Conservation (phyloP, 2,888 invertebrate species). For the Drosophila mayaguana region DNA sequence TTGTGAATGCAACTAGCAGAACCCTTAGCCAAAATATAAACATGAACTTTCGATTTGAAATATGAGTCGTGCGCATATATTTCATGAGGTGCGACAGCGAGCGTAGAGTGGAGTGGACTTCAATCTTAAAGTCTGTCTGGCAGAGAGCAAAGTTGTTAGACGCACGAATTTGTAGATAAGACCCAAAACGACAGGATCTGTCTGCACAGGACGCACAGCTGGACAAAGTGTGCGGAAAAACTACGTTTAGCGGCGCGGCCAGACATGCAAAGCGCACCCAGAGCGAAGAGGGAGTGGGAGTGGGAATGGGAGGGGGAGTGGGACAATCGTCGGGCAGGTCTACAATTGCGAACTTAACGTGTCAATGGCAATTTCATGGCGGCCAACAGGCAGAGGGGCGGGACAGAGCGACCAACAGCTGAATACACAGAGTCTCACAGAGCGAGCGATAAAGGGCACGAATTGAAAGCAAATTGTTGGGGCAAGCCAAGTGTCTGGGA, state of each 20-base stretch:
- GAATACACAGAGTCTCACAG: slow-evolving; percentile 41
- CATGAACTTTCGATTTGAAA: slow-evolving; percentile 76
- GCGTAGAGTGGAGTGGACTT: background rate
- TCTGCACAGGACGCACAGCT: slow-evolving; percentile 71
- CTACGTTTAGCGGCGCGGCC: slow-evolving; percentile 65
- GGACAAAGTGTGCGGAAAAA: slow-evolving; percentile 76
- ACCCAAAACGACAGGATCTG: slow-evolving; percentile 71
- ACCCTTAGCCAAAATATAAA: slow-evolving; percentile 83
- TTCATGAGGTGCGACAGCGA: slow-evolving; percentile 33
- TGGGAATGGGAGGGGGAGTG: background rate
- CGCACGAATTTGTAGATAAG: slow-evolving; percentile 73
- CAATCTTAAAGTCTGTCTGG: slow-evolving; percentile 44
- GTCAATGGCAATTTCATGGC: slow-evolving; percentile 76
- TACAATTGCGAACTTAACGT: slow-evolving; percentile 80
- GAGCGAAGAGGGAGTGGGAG: background rate
- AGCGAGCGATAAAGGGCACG: slow-evolving; percentile 68
- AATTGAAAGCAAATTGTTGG: slow-evolving; percentile 65
- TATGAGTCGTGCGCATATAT: slow-evolving; percentile 57
- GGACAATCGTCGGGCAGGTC: slow-evolving; percentile 39
- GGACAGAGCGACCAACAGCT: slow-evolving; percentile 45
- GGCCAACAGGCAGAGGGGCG: background rate
- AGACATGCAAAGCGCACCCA: slow-evolving; percentile 49
- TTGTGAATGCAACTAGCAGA: slow-evolving; percentile 59
- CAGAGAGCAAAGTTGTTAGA: slow-evolving; percentile 45
- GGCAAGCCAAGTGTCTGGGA: slow-evolving; percentile 67